Evolutionary conservation across 2,888 invertebrate species (phyloP), one percentile per base, ranked within the genome.

Genomic region (Amphiduros pacificus): DNA sequence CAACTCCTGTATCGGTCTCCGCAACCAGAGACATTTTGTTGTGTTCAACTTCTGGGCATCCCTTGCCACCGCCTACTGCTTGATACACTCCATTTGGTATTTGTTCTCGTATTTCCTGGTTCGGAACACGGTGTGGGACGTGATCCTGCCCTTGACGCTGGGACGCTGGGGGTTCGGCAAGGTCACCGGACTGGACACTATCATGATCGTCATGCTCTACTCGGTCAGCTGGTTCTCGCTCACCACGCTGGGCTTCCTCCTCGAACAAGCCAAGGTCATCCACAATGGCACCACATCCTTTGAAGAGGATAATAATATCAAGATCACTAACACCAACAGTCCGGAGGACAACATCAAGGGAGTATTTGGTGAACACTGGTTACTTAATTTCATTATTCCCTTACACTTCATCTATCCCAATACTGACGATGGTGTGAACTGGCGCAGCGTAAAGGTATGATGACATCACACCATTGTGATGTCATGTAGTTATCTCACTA

Each of bases 11-110:
- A 67, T 80, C 14, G 80, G 79, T 1, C 73, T 73, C 58, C 57
- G 70, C n/a, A 80, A 80, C 66, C 74, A 75, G 53, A 71, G 78
- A 24, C 73, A 77, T 64, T 80, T 78, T 55, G 62, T 73, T 31
- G 71, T 77, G 22, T 77, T 79, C 60, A 64, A 70, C 11, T 71
- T 77, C 58, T 79, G 77, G 74, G 66, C 73, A 1, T 57, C 62
- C 17, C 31, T 74, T 5, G 71, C 68, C 2, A 70, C 71, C 26
- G 48, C 66, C 17, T 78, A 73, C 61, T 71, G 72, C 24, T 57
- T 71, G 2, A 11, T 72, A 9, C 66, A 70, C 32, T 41, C 68
- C 2, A 20, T 36, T 5, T 28, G 50, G 31, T 70, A 70, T 56
- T 24, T 68, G 51, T 40, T 53, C 26, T 22, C 24, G 22, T 24